Percentiles rank a stretch among this genome's conserved stretches.
Conservation (phyloP, 2,113 vertebrate genomes). For the Poeciliopsis turrubarensis region DNA sequence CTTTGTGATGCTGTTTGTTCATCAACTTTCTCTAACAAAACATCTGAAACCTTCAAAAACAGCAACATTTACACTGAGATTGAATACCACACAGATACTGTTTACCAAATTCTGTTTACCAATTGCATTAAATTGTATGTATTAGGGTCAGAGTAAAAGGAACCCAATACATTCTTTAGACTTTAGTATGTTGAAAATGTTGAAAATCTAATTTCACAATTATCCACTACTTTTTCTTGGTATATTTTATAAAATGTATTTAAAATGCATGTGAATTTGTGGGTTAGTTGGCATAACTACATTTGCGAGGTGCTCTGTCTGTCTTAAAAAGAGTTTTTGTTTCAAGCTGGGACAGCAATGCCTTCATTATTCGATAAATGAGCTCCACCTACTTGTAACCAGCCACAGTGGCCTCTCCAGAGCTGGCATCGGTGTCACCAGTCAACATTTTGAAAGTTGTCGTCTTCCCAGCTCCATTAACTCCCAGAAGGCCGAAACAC, state of each 20-base stretch:
- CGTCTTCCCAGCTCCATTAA: conserved; percentile 96
- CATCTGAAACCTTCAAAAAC: too few species aligned
- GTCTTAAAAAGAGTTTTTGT: background rate
- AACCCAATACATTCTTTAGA: background rate
- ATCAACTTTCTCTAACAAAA: too few species aligned
- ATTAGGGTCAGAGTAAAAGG: background rate
- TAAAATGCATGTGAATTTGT: background rate
- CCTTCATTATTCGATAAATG: background rate
- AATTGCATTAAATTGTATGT: background rate
- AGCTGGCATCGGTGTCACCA: conserved; percentile 89
- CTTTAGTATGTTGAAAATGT: background rate
- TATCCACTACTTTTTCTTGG: background rate
- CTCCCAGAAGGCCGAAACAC: conserved; percentile 96
- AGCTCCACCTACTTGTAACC: conserved; percentile 85
- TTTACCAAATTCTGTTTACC: too few species aligned
- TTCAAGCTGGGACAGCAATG: background rate
- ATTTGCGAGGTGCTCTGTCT: background rate
- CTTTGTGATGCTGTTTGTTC: too few species aligned
- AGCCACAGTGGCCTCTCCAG: conserved; percentile 88
- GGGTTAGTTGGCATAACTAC: background rate
- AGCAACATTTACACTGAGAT: too few species aligned
- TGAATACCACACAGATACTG: too few species aligned
- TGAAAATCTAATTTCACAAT: background rate
- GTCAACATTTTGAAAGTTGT: conserved; percentile 98
- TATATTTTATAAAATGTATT: background rate